phyloP scores from a whole-genome alignment of 2,113 vertebrate genomes.

The Hepsetus odoe region DNA sequence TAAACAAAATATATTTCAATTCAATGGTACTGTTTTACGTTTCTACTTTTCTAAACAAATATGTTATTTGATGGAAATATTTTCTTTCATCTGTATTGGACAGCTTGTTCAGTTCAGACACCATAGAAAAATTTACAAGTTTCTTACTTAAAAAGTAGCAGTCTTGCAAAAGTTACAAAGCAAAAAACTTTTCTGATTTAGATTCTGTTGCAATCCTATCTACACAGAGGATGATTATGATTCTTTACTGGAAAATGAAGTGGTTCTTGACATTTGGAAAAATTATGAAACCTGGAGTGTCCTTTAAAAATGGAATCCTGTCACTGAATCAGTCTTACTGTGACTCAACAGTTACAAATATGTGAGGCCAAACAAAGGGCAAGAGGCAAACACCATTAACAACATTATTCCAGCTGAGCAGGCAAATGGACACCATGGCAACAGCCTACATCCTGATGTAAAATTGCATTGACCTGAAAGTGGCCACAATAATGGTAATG shows the following conservation, averaged over 20 bases:
- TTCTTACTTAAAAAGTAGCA: too few relatives aligned
- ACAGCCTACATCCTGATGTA: neutral
- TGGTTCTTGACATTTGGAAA: neutral
- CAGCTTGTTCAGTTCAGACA: too few relatives aligned
- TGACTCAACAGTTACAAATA: neutral
- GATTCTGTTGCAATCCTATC: neutral
- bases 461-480: too few relatives aligned
- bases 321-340: neutral
- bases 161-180: too few relatives aligned
- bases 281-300: neutral
- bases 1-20: too few relatives aligned
- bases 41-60: too few relatives aligned
- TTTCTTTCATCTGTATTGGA: too few relatives aligned
- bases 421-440: neutral
- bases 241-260: neutral
- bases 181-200: too few relatives aligned
- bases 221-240: neutral
- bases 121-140: too few relatives aligned
- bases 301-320: neutral
- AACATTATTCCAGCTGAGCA: neutral
- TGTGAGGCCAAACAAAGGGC: neutral
- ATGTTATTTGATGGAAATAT: too few relatives aligned
- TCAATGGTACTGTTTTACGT: too few relatives aligned
- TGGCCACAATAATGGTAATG: too few relatives aligned
- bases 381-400: neutral